These are phyloP conservation scores for Crotalus tigris DNA, from an alignment of 2,113 vertebrate species.

Conservation along the genomic window DNA sequence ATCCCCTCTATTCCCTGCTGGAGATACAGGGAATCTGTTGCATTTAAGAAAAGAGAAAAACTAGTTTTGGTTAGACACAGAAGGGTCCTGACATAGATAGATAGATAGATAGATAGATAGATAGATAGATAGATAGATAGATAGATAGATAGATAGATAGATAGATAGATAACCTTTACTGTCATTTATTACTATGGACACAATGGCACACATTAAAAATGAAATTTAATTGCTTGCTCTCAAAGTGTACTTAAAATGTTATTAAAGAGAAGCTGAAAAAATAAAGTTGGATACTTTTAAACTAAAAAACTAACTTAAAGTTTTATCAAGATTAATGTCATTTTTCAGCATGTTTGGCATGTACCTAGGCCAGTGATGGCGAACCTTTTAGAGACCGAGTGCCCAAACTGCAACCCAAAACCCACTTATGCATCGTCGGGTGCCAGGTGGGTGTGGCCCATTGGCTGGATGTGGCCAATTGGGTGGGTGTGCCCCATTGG, in stretches of 20 bases:
- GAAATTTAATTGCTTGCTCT: too few relatives aligned
- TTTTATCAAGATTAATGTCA: not conserved
- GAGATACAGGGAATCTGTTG: not conserved
- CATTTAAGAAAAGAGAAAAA: not conserved
- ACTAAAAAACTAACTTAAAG: not conserved
- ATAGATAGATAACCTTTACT: too few relatives aligned
- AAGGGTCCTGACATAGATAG: not conserved
- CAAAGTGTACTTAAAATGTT: not conserved
- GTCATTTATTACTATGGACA: too few relatives aligned
- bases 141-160: rapidly evolving
- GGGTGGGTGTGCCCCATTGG: too few relatives aligned
- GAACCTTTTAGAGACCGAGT: too few relatives aligned
- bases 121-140: too few relatives aligned
- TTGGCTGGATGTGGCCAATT: too few relatives aligned
- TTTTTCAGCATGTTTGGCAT: not conserved
- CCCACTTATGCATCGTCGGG: too few relatives aligned
- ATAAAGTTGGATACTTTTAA: not conserved
- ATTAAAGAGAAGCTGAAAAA: not conserved
- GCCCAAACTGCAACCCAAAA: too few relatives aligned
- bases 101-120: too few relatives aligned
- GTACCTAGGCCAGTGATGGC: not conserved
- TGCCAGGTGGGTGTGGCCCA: too few relatives aligned
- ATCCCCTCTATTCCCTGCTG: not conserved
- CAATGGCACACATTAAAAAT: too few relatives aligned
- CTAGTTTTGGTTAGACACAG: not conserved